Percentiles rank a stretch among this genome's conserved stretches.
Conservation (phyloP, 1,140 invertebrate species). For the Drosophila simulans region DNA sequence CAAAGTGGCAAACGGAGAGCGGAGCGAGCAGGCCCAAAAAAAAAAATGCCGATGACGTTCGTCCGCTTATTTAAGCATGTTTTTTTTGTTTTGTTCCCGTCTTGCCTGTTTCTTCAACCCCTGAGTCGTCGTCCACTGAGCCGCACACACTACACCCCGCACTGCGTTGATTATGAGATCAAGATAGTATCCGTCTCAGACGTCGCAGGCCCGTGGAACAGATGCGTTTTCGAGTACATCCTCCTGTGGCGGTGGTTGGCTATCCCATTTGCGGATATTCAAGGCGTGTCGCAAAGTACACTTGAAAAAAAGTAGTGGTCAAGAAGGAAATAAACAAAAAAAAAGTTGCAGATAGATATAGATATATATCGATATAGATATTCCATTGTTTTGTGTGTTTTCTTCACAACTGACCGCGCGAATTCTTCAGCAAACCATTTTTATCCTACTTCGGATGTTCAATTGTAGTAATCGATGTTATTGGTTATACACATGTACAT, state of each 20-base stretch:
- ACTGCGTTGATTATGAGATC: constrained; percentile 66
- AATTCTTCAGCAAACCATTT: background rate
- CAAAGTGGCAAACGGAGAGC: constrained; percentile 18
- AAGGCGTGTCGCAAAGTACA: constrained; percentile 31
- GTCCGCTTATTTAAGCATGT: constrained; percentile 4
- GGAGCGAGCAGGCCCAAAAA: constrained; percentile 5
- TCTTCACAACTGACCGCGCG: background rate
- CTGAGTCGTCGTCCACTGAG: background rate
- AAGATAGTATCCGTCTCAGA: constrained; percentile 52
- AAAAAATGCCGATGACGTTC: constrained; percentile 36
- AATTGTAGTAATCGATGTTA: no score
- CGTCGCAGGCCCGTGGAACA: constrained; percentile 36
- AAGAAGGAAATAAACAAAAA: background rate
- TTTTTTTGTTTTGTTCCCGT: background rate
- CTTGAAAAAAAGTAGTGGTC: constrained; percentile 1
- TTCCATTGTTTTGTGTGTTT: background rate
- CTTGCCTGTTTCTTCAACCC: background rate
- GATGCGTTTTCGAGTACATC: constrained; percentile 62
- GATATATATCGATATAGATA: no score
- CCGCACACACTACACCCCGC: constrained; percentile 3
- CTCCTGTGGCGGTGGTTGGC: constrained; percentile 40
- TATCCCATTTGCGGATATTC: constrained; percentile 38
- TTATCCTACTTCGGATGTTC: no score
- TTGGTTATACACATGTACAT: no score
- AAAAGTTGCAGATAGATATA: background rate